Base-by-base conservation (phyloP, 2,797 vertebrate species). In the Anas georgica region DNA sequence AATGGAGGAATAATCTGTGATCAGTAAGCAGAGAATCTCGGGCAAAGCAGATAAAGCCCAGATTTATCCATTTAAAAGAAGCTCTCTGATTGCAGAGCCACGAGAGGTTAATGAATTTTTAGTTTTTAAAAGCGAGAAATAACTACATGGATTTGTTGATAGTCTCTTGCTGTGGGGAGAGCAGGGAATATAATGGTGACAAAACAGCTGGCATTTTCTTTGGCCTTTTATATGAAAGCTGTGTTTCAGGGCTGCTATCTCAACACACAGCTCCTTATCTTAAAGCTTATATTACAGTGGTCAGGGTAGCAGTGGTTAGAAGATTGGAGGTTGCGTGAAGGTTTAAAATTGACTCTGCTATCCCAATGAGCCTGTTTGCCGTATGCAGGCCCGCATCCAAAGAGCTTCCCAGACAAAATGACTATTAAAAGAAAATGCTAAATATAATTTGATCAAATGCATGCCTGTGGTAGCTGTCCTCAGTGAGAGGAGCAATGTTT, bases 1-100 rank as follows among this genome's bases (percentile, higher is more conserved):
- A 96, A 96, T 93, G 86, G 86, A 94, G 86, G 74, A 94, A 94
- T 96, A 97, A 97, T 95, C 96, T 95, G 93, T 81, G 92, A 97
- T 96, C 91, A 95, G 96, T 94, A 82, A 94, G 84, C 62, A 82
- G 64, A 83, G 85, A 96, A 95, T 96, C 93, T 92, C 84, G 1
- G 48, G 68, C 84, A 96, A 96, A 95, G 94, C 91, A 96, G 96
- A 96, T 96, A 95, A 96, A 93, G 2, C 75, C 67, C 86, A 91
- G 93, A 89, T 97, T 93, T 95, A 95, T 93, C 83, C 81, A 91
- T 93, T 96, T 97, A 93, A 96, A 97, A 95, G 86, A 79, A 90
- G 84, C 55, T 93, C 63, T 93, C 35, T 95, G 92, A 94, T 92
- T 96, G 94, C 94, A 91, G 81, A 93, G 77, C 83, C 73, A 70